These are phyloP conservation scores for Brachypalpus laphriformis DNA, from an alignment of 2,888 invertebrate species.

Conservation along the genomic window DNA sequence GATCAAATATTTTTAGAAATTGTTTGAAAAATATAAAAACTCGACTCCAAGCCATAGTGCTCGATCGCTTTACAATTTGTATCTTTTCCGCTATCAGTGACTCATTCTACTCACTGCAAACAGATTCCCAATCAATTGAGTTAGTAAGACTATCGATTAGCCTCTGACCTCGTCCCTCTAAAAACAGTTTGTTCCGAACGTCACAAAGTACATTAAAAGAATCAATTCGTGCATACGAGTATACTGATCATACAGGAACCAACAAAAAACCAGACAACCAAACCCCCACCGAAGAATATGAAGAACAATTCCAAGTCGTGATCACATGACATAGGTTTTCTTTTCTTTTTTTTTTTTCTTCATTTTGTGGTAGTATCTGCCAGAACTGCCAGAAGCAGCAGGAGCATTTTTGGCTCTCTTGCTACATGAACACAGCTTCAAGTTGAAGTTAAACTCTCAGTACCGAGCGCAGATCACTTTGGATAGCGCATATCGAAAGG, in stretches of 20 bases:
- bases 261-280: constrained; percentile 1
- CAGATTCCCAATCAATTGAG: constrained; percentile 51
- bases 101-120: background rate
- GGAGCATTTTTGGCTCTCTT: constrained; percentile 55
- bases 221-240: constrained; percentile 66
- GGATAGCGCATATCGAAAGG: constrained; percentile 52
- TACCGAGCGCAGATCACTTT: constrained; percentile 14
- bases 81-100: background rate
- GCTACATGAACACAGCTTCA: constrained; percentile 47
- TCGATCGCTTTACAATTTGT: no score
- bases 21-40: no score
- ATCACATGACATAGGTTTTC: constrained; percentile 61
- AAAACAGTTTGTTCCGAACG: constrained; percentile 22
- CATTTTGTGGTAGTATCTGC: background rate
- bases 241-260: constrained; percentile 31
- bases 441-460: constrained; percentile 48
- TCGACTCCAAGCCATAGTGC: no score
- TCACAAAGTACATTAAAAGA: constrained; percentile 45
- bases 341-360: background rate
- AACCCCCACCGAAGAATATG: constrained; percentile 26
- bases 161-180: constrained; percentile 33
- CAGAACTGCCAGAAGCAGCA: constrained; percentile 68
- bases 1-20: no score
- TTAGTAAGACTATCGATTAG: constrained; percentile 55
- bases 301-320: constrained; percentile 72